Base-by-base conservation (phyloP, 2,888 invertebrate genomes). In the Priocnemis perturbator region DNA sequence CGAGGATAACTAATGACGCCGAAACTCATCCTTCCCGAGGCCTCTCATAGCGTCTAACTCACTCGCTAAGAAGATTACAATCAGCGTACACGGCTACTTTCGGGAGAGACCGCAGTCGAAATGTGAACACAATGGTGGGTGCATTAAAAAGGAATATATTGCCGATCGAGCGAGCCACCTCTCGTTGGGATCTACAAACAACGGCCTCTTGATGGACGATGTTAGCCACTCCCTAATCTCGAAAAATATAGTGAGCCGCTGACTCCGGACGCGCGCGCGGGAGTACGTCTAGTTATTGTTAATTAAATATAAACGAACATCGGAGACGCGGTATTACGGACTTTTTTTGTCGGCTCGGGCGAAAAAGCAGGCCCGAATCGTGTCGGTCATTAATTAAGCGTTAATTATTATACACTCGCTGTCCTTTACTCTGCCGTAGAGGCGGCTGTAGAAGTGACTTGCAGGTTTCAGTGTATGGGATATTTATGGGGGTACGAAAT, bases 21-120 rank as follows among this genome's bases (percentile, higher is more conserved):
- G 64, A 59, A 52, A 19, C 64, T 60, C 73, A 57, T 64, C 70
- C 72, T 44, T 76, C 58, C 21, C 53, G 47, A 5, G 44, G 64
- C 66, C 58, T 65, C 71, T 69, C 70, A 56, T 65, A 67, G 67
- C 71, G 70, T 70, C 69, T 74, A 71, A 79, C 81, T 81, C 81
- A 79, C 77, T 37, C 48, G 69, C 64, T 80, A 77, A 74, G 80
- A 79, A 83, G 83, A 83, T 83, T 83, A 83, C 78, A 83, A 83
- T 83, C 83, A 83, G 76, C 77, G 74, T 74, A 72, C 74, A 74
- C 48, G 74, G 66, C 67, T 69, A 69, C 71, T 74, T 74, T 52
- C 14, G 50, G 66, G 60, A 50, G 65, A 58, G 44, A 58, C 59
- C 62, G 60, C 61, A 61, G 58, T 65, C 69, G 66, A 77, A 74